Evolutionary conservation across 2,888 invertebrate genomes (phyloP).

Genomic region (Rosalia funebris): DNA sequence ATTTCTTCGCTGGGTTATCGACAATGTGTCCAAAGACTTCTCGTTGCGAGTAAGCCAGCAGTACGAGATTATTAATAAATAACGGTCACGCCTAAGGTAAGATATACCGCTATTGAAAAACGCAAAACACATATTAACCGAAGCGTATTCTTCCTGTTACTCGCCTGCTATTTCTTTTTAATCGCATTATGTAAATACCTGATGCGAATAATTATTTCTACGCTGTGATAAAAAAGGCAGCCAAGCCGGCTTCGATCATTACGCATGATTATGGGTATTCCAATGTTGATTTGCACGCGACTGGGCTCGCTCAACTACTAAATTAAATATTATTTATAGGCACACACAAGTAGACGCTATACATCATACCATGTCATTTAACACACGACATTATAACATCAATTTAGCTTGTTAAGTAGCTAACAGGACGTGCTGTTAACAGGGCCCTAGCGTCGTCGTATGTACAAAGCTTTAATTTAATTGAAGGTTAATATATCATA

Average conservation of each 20-base stretch:
- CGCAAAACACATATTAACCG: background rate
- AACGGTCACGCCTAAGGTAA: background rate
- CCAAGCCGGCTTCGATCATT: background rate
- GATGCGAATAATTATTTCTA: background rate
- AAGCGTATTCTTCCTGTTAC: background rate
- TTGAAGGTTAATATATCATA: conserved; percentile 16
- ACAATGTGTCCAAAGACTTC: no score
- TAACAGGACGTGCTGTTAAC: conserved; percentile 38
- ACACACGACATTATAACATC: conserved; percentile 47
- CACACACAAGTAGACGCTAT: conserved; percentile 14
- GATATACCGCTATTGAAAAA: no score
- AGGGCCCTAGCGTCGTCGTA: conserved; percentile 22
- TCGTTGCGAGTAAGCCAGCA: no score
- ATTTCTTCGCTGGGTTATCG: no score
- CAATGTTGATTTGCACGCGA: background rate
- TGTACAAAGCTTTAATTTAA: conserved; percentile 20
- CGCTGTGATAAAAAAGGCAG: background rate
- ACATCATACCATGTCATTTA: conserved; percentile 38
- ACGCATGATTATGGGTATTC: background rate
- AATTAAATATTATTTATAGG: background rate
- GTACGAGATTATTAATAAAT: no score
- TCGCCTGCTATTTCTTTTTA: background rate
- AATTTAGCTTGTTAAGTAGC: conserved; percentile 43
- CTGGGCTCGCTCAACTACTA: background rate
- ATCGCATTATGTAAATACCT: conserved; percentile 1